Conservation (phyloP, 2,797 vertebrate genomes). For the Enteromius thamalakanensis region DNA sequence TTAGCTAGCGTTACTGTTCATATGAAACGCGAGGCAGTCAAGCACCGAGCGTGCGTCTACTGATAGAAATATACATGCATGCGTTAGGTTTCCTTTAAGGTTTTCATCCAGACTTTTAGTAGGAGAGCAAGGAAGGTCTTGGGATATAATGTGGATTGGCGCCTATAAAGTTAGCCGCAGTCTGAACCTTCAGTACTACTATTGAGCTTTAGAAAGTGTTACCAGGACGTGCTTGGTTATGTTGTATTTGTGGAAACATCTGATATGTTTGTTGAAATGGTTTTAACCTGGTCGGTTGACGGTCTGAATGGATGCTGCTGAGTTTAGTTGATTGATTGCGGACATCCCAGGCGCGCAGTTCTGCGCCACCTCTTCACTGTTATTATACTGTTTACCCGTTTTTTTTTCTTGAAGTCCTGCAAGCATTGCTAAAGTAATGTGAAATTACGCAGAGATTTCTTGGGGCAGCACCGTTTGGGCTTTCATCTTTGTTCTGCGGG, state of each 20-base stretch:
- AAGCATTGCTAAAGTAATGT: background rate
- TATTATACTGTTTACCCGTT: background rate
- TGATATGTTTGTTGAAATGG: background rate
- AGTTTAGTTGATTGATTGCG: conserved; percentile 31
- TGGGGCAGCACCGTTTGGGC: conserved; percentile 62
- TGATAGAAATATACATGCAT: background rate
- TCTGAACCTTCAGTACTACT: background rate
- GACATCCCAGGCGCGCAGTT: conserved; percentile 1
- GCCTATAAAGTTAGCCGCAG: conserved; percentile 45
- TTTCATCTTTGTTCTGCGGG: conserved; percentile 79
- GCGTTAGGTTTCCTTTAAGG: background rate
- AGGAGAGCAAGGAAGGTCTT: background rate
- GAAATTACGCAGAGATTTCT: conserved; percentile 12
- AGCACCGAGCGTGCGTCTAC: background rate
- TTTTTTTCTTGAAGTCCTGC: background rate
- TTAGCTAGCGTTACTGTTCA: background rate
- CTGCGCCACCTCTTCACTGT: background rate
- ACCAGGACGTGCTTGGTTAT: background rate
- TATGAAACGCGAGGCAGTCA: background rate
- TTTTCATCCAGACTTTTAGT: background rate
- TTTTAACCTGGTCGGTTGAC: conserved; percentile 8
- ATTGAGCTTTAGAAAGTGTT: background rate
- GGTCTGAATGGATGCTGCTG: conserved; percentile 34
- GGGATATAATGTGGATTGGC: conserved; percentile 32
- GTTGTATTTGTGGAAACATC: background rate